Evolutionary conservation across 1,140 invertebrate species (phyloP).

Genomic region (Sminthurides bifidus): DNA sequence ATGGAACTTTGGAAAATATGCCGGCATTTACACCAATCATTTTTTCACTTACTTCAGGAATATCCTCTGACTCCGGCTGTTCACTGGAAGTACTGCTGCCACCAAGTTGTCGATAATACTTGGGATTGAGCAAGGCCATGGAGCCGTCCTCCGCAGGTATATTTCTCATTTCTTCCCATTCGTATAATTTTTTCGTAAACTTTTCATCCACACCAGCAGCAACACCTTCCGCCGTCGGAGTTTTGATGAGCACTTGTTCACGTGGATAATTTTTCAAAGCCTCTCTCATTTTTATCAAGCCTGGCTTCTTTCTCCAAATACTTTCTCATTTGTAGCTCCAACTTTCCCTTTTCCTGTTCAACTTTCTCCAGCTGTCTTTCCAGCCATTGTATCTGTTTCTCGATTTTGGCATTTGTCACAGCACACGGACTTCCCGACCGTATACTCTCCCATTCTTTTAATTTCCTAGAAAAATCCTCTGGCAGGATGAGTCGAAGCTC

Average conservation of each 20-base stretch:
- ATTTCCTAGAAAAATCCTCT: constrained; percentile 56
- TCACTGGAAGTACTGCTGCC: background rate
- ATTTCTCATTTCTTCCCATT: constrained; percentile 60
- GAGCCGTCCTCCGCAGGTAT: constrained; percentile 68
- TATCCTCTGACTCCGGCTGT: background rate
- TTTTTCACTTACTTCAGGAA: constrained; percentile 2
- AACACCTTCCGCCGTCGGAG: constrained; percentile 66
- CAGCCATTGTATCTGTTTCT: constrained; percentile 45
- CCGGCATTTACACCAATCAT: background rate
- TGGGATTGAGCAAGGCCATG: constrained; percentile 56
- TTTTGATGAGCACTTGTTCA: constrained; percentile 63
- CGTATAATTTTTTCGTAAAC: constrained; percentile 75
- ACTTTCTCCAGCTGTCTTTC: constrained; percentile 49
- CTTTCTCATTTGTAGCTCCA: constrained; percentile 49
- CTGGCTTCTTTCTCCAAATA: constrained; percentile 49
- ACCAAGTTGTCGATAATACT: constrained; percentile 33
- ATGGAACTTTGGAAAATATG: too few species aligned
- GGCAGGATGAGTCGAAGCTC: constrained; percentile 54
- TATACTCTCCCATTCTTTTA: constrained; percentile 56
- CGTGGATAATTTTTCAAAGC: constrained; percentile 43
- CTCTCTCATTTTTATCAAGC: constrained; percentile 48
- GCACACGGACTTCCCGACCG: constrained; percentile 34
- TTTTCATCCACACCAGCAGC: constrained; percentile 48
- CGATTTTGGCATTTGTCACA: constrained; percentile 3
- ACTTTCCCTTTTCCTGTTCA: constrained; percentile 48